Evolutionary conservation across 2,113 vertebrate genomes (phyloP).

Genomic region (Physeter macrocephalus): DNA sequence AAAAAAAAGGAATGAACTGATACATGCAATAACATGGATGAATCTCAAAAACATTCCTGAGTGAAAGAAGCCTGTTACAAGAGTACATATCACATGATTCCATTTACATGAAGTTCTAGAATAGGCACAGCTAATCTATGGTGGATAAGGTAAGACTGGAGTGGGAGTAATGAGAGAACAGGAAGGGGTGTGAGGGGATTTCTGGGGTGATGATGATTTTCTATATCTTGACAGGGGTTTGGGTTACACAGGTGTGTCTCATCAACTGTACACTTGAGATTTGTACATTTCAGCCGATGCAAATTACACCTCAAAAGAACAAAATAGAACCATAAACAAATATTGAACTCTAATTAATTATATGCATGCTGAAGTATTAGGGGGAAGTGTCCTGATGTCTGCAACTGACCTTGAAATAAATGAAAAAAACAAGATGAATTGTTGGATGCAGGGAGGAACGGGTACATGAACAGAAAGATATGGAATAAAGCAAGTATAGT

Average conservation of each 20-base stretch:
- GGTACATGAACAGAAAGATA: background rate
- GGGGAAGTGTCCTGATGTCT: background rate
- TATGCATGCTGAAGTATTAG: background rate
- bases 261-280: background rate
- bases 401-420: background rate
- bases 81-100: background rate
- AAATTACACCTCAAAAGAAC: constrained; percentile 15
- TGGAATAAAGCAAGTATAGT: background rate
- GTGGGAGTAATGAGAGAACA: too few species aligned
- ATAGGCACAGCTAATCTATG: background rate
- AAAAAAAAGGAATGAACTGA: background rate
- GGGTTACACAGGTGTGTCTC: background rate
- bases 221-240: background rate
- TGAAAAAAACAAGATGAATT: background rate
- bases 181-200: background rate
- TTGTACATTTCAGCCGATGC: background rate
- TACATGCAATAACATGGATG: background rate
- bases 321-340: constrained; percentile 28
- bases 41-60: background rate
- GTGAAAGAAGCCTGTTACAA: background rate
- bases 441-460: background rate
- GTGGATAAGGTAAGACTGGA: background rate
- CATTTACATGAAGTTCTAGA: background rate
- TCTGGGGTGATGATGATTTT: background rate
- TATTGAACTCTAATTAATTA: background rate